A percentile compares a stretch with the other conserved stretches of the same genome.
Evolutionary conservation across 2,888 invertebrate species (phyloP).

Genomic region (Archips xylosteana): DNA sequence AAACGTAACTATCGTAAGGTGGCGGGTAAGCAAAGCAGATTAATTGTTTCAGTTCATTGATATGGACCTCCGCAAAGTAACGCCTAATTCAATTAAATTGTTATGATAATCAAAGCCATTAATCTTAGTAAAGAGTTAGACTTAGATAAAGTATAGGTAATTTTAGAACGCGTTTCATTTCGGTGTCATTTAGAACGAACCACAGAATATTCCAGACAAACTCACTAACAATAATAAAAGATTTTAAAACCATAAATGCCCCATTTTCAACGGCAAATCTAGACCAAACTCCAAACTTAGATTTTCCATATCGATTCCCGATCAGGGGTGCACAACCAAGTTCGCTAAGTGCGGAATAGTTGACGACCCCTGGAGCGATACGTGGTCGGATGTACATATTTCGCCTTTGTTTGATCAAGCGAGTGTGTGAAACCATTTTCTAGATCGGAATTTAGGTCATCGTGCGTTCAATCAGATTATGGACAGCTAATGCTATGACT

Average conservation of each 20-base stretch:
- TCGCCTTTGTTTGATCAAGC: background rate
- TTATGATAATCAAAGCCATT: no score
- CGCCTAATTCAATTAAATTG: no score
- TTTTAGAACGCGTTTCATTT: no score
- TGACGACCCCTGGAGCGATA: slow-evolving; percentile 26
- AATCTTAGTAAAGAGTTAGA: no score
- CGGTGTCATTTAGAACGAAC: no score
- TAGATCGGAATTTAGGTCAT: background rate
- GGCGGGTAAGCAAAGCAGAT: no score
- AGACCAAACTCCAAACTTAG: background rate
- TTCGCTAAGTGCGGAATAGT: slow-evolving; percentile 32
- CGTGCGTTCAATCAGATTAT: background rate
- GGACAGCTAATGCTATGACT: no score
- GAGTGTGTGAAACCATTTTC: background rate
- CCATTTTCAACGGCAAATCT: background rate
- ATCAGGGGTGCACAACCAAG: slow-evolving; percentile 21
- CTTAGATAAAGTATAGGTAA: no score
- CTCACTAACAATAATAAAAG: no score
- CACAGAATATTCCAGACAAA: background rate
- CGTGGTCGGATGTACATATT: slow-evolving; percentile 10
- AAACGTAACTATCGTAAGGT: no score
- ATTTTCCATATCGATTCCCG: slow-evolving; percentile 29
- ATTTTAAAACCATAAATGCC: background rate
- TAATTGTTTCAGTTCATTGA: no score
- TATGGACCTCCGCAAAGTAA: no score